Base-by-base conservation (phyloP, 2,113 vertebrate genomes). In the Holacanthus passer region DNA sequence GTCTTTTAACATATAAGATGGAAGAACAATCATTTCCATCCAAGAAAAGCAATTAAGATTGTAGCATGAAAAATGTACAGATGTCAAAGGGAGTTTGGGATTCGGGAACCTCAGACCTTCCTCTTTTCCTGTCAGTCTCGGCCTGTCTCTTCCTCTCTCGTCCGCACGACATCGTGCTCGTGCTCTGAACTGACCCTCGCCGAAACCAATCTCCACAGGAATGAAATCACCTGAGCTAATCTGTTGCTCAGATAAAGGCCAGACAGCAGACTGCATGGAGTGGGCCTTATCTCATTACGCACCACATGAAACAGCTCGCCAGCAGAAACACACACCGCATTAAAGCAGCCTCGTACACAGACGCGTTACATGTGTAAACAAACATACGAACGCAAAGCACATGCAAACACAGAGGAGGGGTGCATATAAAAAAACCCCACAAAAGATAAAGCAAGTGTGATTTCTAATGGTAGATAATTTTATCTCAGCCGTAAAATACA, bases 191-290 rank as follows among this genome's bases (percentile, higher is more conserved):
- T 73, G 82, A 89, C 86, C 77, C 58, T 41, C 13, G n/a, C 66
- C 55, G 17, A 73, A 27, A 76, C 50, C 79, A 67, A 68, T 81
- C 84, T 85, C 73, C 58, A 29, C 84, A 79, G 90, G 88, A 87
- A 86, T 87, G 79, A 90, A 91, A 90, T 91, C 87, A 92, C 90
- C 87, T 92, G 86, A 37, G 10, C 88, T 92, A 93, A 93, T 93
- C 92, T 90, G 87, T 48, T 22, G 85, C 68, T 70, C 79, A 79
- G 91, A 92, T 91, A 91, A 92, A 87, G 73, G 77, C 90, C 91
- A 90, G 92, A 92, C 91, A 80, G 90, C 88, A 89, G 92, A 90
- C 90, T 90, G 88, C 88, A 31, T 65, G 82, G 74, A 90, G 90
- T 71, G 88, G 75, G 39, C 80, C 77, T 92, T 90, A 93, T 93